phyloP scores from a whole-genome alignment of 2,113 vertebrate species.

The Heterocephalus glaber region DNA sequence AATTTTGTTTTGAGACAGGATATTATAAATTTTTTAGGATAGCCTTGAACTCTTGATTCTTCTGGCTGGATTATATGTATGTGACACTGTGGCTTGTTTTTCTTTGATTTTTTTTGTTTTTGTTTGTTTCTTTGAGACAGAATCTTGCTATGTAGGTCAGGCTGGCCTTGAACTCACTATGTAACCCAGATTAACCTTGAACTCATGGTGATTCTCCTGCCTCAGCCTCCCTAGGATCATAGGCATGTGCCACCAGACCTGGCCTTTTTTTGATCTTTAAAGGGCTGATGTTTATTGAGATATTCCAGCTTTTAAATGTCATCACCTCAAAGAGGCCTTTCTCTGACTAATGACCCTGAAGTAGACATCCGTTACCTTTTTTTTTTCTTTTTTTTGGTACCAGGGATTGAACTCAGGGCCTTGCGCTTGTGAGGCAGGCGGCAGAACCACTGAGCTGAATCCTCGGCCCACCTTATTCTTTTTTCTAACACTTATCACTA shows the following conservation, averaged over 20 bases:
- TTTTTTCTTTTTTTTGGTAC: too few species aligned
- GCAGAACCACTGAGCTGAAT: too few species aligned
- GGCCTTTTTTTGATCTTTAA: constrained; percentile 5
- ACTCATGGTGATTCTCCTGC: too few species aligned
- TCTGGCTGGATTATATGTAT: background rate
- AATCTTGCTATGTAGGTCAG: too few species aligned
- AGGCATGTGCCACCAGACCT: background rate
- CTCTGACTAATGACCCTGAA: background rate
- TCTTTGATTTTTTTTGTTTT: background rate
- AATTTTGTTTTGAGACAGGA: background rate
- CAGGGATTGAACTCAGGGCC: too few species aligned
- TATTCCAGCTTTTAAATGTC: constrained; percentile 35
- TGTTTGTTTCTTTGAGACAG: too few species aligned
- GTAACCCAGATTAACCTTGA: too few species aligned
- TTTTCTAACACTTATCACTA: background rate
- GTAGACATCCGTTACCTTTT: too few species aligned
- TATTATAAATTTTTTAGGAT: background rate
- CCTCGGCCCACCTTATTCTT: constrained; percentile 45
- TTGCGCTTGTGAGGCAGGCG: too few species aligned
- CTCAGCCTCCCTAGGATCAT: too few species aligned
- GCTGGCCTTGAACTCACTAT: too few species aligned
- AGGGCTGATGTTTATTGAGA: background rate
- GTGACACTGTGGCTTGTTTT: background rate
- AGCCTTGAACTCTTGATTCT: background rate
- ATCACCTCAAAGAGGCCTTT: background rate